Percentiles rank a stretch among this genome's conserved stretches.
These are phyloP conservation scores for Epinephelus coioides DNA, from an alignment of 2,797 vertebrate genomes.

Conservation along the genomic window DNA sequence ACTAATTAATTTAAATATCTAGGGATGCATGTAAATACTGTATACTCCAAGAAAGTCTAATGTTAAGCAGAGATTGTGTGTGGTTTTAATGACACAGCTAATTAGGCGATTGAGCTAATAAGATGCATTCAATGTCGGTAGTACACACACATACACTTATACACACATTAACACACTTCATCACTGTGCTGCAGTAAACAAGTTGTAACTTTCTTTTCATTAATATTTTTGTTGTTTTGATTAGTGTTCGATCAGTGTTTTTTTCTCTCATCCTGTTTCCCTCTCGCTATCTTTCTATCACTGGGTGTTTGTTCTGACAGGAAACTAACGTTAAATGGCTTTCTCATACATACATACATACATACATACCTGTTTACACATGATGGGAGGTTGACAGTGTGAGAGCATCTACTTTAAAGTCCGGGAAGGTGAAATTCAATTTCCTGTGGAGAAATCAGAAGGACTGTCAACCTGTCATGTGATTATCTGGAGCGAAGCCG, in stretches of 20 bases:
- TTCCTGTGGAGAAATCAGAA: conserved; percentile 36
- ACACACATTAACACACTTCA: background rate
- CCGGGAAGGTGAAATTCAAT: conserved; percentile 33
- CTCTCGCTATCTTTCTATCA: background rate
- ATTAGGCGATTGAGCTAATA: conserved; percentile 35
- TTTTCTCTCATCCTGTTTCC: background rate
- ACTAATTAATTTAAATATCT: conserved; percentile 12
- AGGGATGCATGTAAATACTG: conserved; percentile 1
- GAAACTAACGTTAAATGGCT: conserved; percentile 15
- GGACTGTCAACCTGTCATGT: conserved; percentile 42
- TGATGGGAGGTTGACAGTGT: conserved; percentile 13
- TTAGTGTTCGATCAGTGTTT: background rate
- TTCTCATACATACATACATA: background rate
- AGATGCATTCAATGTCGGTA: conserved; percentile 1
- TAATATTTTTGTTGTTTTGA: background rate
- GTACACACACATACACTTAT: background rate
- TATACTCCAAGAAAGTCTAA: background rate
- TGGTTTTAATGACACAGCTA: conserved; percentile 31
- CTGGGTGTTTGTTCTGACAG: conserved; percentile 18
- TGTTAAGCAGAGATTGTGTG: background rate
- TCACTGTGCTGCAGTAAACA: background rate
- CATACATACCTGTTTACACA: background rate
- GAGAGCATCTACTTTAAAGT: conserved; percentile 15
- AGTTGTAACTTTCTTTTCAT: background rate
- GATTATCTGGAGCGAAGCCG: conserved; percentile 22